phyloP scores from a whole-genome alignment of 2,797 vertebrate species.

The Lates japonicus region DNA sequence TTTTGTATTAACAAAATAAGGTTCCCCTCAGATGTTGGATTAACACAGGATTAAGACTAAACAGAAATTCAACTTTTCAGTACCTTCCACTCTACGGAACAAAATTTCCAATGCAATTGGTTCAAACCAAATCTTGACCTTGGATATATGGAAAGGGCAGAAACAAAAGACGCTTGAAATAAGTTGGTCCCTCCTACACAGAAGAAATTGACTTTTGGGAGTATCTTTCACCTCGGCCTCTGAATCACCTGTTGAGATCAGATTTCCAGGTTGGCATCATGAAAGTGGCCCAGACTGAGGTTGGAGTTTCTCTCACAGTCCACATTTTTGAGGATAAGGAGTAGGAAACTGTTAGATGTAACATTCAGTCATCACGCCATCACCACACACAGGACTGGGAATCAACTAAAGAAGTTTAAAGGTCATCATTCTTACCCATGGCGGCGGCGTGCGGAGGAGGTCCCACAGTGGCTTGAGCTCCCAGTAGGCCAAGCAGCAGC shows the following conservation, averaged over 20 bases:
- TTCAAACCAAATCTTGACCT: neutral
- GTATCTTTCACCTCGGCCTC: neutral
- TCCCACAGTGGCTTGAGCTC: slow-evolving; percentile 82
- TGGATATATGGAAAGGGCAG: neutral
- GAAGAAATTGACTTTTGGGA: neutral
- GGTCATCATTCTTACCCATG: slow-evolving; percentile 84
- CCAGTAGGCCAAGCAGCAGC: slow-evolving; percentile 85
- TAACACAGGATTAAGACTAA: neutral
- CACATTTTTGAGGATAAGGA: neutral
- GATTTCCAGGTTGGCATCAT: neutral
- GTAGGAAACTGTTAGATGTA: neutral
- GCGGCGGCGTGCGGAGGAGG: slow-evolving; percentile 82
- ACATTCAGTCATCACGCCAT: neutral
- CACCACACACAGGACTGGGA: neutral
- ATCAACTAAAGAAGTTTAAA: slow-evolving; percentile 56
- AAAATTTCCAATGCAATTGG: neutral
- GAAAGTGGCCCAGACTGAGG: neutral
- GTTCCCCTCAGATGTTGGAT: too few species aligned
- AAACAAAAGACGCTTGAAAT: neutral
- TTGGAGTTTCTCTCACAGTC: neutral
- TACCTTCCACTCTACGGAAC: neutral
- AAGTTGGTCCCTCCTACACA: neutral
- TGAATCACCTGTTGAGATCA: neutral
- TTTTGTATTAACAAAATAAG: neutral
- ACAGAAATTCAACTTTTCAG: neutral